phyloP scores from a whole-genome alignment of 2,797 vertebrate species.

The Cyclopterus lumpus region DNA sequence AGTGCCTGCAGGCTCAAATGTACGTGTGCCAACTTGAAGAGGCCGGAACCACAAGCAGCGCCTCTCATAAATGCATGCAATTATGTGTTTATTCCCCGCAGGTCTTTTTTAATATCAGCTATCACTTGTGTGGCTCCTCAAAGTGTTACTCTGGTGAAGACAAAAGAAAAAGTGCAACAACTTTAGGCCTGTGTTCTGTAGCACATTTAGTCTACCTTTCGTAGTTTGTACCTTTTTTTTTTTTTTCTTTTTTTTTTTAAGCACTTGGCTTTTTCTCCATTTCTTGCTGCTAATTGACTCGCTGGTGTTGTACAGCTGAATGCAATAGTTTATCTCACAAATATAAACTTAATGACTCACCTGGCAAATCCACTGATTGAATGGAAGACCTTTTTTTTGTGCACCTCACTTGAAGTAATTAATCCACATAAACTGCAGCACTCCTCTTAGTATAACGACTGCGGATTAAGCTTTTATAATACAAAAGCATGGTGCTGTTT shows the following conservation, averaged over 20 bases:
- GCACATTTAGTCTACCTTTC: neutral
- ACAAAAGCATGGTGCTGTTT: conserved; percentile 22
- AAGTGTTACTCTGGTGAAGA: conserved; percentile 13
- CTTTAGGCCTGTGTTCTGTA: neutral
- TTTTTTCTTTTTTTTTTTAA: neutral
- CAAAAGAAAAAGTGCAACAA: conserved; percentile 11
- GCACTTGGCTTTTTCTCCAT: neutral
- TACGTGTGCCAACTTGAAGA: conserved; percentile 39
- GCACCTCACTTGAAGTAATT: conserved; percentile 57
- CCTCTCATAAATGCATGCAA: conserved; percentile 43
- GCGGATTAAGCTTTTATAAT: conserved; percentile 47
- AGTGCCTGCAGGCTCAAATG: conserved; percentile 39
- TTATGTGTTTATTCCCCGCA: conserved; percentile 37
- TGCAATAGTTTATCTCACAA: conserved; percentile 29
- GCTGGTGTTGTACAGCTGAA: conserved; percentile 26
- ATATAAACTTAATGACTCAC: conserved; percentile 37
- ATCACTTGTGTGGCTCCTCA: conserved; percentile 21
- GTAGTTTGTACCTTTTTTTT: neutral
- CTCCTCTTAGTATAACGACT: conserved; percentile 25
- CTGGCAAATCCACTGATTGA: conserved; percentile 35
- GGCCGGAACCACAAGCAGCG: conserved; percentile 22
- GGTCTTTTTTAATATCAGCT: conserved; percentile 28
- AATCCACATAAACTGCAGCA: conserved; percentile 31
- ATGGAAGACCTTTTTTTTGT: conserved; percentile 44
- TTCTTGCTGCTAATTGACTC: conserved; percentile 19